These are phyloP conservation scores for Rafetus swinhoei DNA, from an alignment of 2,113 vertebrate species.

Conservation along the genomic window DNA sequence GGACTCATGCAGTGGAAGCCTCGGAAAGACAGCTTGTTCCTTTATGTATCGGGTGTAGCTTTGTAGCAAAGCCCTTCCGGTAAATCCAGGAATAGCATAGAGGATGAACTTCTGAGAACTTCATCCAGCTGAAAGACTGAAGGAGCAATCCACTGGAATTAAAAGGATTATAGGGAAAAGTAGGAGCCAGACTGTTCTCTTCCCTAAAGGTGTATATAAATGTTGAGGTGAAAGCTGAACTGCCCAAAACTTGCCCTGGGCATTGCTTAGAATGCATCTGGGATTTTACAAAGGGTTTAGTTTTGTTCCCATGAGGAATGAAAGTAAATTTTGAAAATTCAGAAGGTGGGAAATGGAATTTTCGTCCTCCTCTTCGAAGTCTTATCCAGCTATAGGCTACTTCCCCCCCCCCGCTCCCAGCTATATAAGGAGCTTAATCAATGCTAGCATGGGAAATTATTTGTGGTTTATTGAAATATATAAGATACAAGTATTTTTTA, in stretches of 20 bases:
- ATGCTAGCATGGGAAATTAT: not conserved
- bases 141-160: not conserved
- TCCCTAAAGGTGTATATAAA: not conserved
- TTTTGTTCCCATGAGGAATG: not conserved
- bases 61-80: not conserved
- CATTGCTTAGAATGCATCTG: not conserved
- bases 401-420: not conserved
- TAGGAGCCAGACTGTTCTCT: not conserved
- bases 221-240: not conserved
- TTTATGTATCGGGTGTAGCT: fast-evolving
- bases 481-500: not conserved
- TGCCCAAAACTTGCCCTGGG: not conserved
- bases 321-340: not conserved
- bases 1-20: not conserved
- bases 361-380: not conserved
- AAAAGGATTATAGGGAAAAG: not conserved
- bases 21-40: not conserved
- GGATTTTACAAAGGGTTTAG: not conserved
- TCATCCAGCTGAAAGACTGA: not conserved
- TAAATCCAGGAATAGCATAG: not conserved
- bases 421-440: not conserved
- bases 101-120: not conserved
- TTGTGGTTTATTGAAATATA: not conserved
- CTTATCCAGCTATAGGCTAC: not conserved
- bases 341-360: not conserved